Percentiles rank a stretch among this genome's conserved stretches.
These are phyloP conservation scores for Hipposideros larvatus DNA, from an alignment of 2,797 vertebrate species.

Conservation along the genomic window DNA sequence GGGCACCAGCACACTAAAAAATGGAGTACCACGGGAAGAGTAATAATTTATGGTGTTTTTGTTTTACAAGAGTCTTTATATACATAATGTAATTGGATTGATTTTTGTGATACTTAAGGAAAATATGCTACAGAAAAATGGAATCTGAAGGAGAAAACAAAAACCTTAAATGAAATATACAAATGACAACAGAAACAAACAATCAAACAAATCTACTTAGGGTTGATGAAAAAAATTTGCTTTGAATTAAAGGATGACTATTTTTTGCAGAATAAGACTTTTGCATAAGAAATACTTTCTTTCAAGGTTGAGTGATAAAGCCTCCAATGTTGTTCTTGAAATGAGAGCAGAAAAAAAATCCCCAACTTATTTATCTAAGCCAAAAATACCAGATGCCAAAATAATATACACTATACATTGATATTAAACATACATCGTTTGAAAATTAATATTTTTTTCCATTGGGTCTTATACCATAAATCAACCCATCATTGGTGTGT, in stretches of 20 bases:
- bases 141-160: not conserved
- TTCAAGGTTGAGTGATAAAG: not conserved
- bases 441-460: not conserved
- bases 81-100: not conserved
- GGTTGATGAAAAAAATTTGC: not conserved
- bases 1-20: not conserved
- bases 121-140: not conserved
- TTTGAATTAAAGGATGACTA: slow-evolving; percentile 29
- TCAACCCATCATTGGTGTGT: not conserved
- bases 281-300: not conserved
- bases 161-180: not conserved
- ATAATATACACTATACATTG: not conserved
- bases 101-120: not conserved
- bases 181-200: not conserved
- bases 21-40: not conserved
- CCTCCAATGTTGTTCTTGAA: not conserved
- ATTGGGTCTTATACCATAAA: not conserved
- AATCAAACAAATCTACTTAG: not conserved
- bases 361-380: not conserved
- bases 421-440: not conserved
- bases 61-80: not conserved
- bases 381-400: not conserved
- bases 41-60: not conserved
- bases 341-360: not conserved
- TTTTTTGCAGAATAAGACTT: not conserved